Percentiles rank a stretch among this genome's conserved stretches.
phyloP scores from a whole-genome alignment of 2,888 invertebrate genomes.

The Eupithecia abbreviata region DNA sequence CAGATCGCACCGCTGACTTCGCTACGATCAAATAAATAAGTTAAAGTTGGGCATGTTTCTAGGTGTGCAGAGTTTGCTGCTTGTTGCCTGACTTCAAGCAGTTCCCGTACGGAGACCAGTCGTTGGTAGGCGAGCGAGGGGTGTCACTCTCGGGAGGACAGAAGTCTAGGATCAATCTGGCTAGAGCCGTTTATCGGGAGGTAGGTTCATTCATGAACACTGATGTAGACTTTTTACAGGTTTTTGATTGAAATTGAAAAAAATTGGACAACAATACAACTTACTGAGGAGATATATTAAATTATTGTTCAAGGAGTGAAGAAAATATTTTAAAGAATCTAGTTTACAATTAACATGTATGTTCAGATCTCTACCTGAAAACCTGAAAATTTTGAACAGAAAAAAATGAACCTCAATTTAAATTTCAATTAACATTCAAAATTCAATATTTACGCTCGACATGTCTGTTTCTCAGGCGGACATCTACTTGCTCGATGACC shows the following conservation, averaged over 20 bases:
- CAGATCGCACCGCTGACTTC: background rate
- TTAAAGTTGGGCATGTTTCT: slow-evolving; percentile 20
- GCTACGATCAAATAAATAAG: background rate
- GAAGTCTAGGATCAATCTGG: slow-evolving; percentile 91
- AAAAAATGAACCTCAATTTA: background rate
- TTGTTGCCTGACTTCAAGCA: slow-evolving; percentile 88
- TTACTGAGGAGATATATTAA: background rate
- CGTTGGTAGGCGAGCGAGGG: slow-evolving; percentile 92
- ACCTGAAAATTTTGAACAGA: too few species aligned
- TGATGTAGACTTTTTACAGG: background rate
- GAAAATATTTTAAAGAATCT: too few species aligned
- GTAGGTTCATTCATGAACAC: slow-evolving; percentile 78
- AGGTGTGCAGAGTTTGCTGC: slow-evolving; percentile 87
- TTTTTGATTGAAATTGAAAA: background rate
- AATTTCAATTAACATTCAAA: background rate
- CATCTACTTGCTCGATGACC: slow-evolving; percentile 91
- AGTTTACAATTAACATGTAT: too few species aligned
- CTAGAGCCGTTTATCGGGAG: slow-evolving; percentile 89
- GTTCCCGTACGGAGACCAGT: slow-evolving; percentile 90
- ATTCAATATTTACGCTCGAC: slow-evolving; percentile 35
- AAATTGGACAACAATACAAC: background rate
- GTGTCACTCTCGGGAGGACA: slow-evolving; percentile 93
- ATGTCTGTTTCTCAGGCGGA: slow-evolving; percentile 81
- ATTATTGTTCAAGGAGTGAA: background rate
- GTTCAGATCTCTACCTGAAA: too few species aligned